Evolutionary conservation across 2,888 invertebrate species (phyloP), one percentile per base, ranked within the genome.

Genomic region (Drosophila ezoana): DNA sequence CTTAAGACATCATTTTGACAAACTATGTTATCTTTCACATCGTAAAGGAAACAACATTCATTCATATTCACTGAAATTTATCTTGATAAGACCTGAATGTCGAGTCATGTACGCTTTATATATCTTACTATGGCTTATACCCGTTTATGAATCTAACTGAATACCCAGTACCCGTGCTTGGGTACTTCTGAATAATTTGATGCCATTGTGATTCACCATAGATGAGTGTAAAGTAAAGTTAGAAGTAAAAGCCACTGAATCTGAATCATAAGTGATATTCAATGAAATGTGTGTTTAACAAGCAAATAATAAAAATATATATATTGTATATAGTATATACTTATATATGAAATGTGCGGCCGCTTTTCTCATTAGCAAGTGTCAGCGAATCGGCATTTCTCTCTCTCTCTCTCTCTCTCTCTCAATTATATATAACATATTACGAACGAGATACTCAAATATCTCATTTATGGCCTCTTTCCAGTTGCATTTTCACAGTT

Each of bases 121-220:
- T 23, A 33, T 6, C 8, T 9, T 35, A 38, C 16, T 16, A 35
- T 33, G 45, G 23, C 20, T 40, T 13, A 35, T 44, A 43, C 38
- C 33, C 14, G 45, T 38, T 38, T 6, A 33, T 20, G 37, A 32
- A 13, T 20, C 23, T 23, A 8, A 40, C 51, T 35, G 45, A 58
- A 60, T 76, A 53, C 49, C 57, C 52, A 63, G 28, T 33, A 43
- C 33, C 33, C n/a, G 44, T 28, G 16, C 18, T 28, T 14, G 32
- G 32, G 40, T 11, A 38, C 20, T 14, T 28, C 37, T 43, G 44
- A 49, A 40, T 16, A 49, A 48, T 44, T 59, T 32, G 57, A 45
- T 62, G 33, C 41, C 11, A 44, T 8, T 41, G 18, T 81, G 81
- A 81, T 65, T 81, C 87, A 81, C 53, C 23, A 4, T 13, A 1